A percentile compares a stretch with the other conserved stretches of the same genome.
Evolutionary conservation across 2,888 invertebrate genomes (phyloP).

Genomic region (Liodrosophila aerea): DNA sequence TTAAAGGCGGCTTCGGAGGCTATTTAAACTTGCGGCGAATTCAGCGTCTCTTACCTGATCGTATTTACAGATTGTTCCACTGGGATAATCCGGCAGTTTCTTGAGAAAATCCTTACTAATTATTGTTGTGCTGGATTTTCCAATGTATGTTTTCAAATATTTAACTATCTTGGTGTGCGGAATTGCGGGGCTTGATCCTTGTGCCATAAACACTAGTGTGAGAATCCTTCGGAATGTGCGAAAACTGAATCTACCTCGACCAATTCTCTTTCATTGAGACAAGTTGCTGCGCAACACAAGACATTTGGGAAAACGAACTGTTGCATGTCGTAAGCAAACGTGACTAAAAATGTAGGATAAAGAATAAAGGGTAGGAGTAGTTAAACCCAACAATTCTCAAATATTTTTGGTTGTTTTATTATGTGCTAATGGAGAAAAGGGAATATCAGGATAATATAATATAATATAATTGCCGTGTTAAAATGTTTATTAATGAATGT

Average conservation of each 20-base stretch:
- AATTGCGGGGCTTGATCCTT: slow-evolving; percentile 8
- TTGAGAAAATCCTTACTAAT: slow-evolving; percentile 56
- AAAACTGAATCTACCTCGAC: slow-evolving; percentile 54
- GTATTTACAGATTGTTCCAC: slow-evolving; percentile 11
- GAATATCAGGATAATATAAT: too few species aligned
- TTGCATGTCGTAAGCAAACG: slow-evolving; percentile 7
- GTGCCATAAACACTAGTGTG: slow-evolving; percentile 22
- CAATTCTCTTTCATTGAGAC: slow-evolving; percentile 22
- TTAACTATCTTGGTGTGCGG: slow-evolving; percentile 23
- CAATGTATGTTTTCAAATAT: slow-evolving; percentile 47
- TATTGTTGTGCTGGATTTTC: slow-evolving; percentile 39
- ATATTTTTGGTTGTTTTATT: too few species aligned
- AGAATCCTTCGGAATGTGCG: slow-evolving; percentile 44
- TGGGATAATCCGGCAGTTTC: slow-evolving; percentile 57
- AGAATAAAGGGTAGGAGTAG: too few species aligned
- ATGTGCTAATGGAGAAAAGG: too few species aligned
- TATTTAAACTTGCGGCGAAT: slow-evolving; percentile 38
- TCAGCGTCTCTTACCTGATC: slow-evolving; percentile 37
- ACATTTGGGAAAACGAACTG: slow-evolving; percentile 54
- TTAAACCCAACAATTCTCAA: too few species aligned
- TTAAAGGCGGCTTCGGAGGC: slow-evolving; percentile 43
- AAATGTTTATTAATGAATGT: too few species aligned
- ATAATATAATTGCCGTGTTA: too few species aligned
- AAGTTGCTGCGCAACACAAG: slow-evolving; percentile 23
- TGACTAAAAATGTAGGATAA: slow-evolving; percentile 8